These are phyloP conservation scores for Amphilophus citrinellus DNA, from an alignment of 2,113 vertebrate species.

Conservation along the genomic window DNA sequence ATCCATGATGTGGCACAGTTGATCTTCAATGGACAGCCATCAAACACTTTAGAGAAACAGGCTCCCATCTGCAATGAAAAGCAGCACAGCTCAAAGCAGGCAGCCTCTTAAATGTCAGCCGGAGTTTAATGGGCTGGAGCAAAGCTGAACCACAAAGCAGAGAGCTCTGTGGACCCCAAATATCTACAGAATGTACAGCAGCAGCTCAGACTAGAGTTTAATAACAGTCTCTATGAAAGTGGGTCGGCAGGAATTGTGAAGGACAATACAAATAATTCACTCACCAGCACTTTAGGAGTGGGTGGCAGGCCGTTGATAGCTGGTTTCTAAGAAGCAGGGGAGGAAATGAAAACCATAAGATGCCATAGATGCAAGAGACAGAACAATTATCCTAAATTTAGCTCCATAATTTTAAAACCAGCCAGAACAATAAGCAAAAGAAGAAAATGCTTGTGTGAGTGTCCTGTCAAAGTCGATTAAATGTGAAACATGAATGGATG, in stretches of 20 bases:
- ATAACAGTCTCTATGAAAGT: constrained; percentile 42
- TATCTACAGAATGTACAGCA: constrained; percentile 51
- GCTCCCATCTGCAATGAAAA: constrained; percentile 92
- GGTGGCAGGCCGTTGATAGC: constrained; percentile 97
- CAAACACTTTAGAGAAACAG: constrained; percentile 99
- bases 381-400: constrained; percentile 22
- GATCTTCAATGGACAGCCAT: constrained; percentile 98
- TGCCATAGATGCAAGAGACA: neutral
- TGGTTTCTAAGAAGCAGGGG: constrained; percentile 85
- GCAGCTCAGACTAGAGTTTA: constrained; percentile 34
- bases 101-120: constrained; percentile 46
- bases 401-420: constrained; percentile 15
- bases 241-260: neutral
- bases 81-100: constrained; percentile 24
- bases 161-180: constrained; percentile 43
- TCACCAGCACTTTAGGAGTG: constrained; percentile 98
- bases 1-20: constrained; percentile 99
- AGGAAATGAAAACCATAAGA: constrained; percentile 44
- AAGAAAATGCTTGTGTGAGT: constrained; percentile 10
- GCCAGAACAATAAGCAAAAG: constrained; percentile 40
- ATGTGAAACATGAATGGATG: constrained; percentile 2
- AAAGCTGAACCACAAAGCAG: constrained; percentile 39
- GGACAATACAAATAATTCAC: constrained; percentile 61
- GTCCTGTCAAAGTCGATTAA: constrained; percentile 30
- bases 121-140: constrained; percentile 47